These are phyloP conservation scores for Camptogramma bilineatum DNA, from an alignment of 2,888 invertebrate genomes.

Conservation along the genomic window DNA sequence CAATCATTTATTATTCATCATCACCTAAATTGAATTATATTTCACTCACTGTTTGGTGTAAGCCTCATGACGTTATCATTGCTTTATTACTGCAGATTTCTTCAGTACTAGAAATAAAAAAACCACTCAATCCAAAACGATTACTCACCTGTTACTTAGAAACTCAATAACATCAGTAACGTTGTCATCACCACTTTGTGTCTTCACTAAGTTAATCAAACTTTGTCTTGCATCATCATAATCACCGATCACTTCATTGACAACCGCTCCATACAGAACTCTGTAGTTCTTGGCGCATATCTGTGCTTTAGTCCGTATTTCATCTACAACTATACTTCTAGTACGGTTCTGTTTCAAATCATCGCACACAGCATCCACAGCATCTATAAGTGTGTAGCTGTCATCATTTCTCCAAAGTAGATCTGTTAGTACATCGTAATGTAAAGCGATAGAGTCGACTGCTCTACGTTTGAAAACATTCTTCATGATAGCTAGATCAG, in stretches of 20 bases:
- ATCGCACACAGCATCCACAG: slow-evolving; percentile 59
- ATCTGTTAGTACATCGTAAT: slow-evolving; percentile 73
- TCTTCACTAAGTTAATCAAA: slow-evolving; percentile 56
- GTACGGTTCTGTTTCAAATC: slow-evolving; percentile 59
- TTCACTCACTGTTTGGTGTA: no score
- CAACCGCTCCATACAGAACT: slow-evolving; percentile 57
- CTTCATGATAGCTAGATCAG: slow-evolving; percentile 58
- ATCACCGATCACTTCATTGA: slow-evolving; percentile 55
- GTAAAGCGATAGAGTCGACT: slow-evolving; percentile 63
- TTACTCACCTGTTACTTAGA: slow-evolving; percentile 61
- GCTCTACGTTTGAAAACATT: slow-evolving; percentile 68
- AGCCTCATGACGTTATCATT: no score
- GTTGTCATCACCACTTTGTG: slow-evolving; percentile 44
- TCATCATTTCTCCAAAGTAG: slow-evolving; percentile 59
- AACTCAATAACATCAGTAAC: slow-evolving; percentile 59
- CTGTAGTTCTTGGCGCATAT: slow-evolving; percentile 68
- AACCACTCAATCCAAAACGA: no score
- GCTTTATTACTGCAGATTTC: no score
- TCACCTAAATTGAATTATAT: no score
- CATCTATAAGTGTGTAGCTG: slow-evolving; percentile 58
- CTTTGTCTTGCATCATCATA: slow-evolving; percentile 54
- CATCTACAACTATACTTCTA: slow-evolving; percentile 62
- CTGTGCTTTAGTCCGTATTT: slow-evolving; percentile 59
- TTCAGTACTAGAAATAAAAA: no score
- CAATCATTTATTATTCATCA: no score